phyloP scores from a whole-genome alignment of 2,888 invertebrate genomes.

The Chaetoderma sp. region DNA sequence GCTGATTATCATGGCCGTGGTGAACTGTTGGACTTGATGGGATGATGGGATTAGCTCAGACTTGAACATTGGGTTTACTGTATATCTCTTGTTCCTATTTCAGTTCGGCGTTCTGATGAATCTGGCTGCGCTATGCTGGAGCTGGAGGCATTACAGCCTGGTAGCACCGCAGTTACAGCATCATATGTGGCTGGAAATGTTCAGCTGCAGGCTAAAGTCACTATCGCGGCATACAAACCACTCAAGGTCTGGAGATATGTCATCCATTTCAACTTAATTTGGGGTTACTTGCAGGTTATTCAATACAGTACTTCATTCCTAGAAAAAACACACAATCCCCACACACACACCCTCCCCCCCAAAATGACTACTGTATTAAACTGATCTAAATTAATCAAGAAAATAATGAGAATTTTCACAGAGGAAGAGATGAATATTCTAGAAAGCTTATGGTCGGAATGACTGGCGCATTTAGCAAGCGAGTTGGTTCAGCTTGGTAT shows the following conservation, averaged over 20 bases:
- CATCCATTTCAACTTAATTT: neutral
- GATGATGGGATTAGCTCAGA: neutral
- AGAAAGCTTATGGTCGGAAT: no score
- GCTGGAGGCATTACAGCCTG: conserved; percentile 57
- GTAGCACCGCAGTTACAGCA: conserved; percentile 63
- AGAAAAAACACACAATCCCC: no score
- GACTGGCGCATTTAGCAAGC: no score
- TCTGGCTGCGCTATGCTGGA: conserved; percentile 57
- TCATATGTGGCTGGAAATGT: conserved; percentile 48
- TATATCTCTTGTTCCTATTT: neutral
- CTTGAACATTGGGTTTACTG: neutral
- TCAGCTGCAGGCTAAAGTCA: conserved; percentile 54
- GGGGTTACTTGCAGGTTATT: no score
- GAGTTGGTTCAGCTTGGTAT: no score
- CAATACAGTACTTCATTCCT: no score
- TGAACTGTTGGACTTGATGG: neutral
- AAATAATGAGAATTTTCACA: no score
- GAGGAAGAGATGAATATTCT: no score
- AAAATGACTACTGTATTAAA: no score
- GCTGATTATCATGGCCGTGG: neutral
- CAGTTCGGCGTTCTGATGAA: conserved; percentile 16
- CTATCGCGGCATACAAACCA: conserved; percentile 66
- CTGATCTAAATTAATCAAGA: no score
- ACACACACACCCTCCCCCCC: no score
- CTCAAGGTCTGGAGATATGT: conserved; percentile 48